phyloP scores from a whole-genome alignment of 2,113 vertebrate species.

The Apaloderma vittatum region DNA sequence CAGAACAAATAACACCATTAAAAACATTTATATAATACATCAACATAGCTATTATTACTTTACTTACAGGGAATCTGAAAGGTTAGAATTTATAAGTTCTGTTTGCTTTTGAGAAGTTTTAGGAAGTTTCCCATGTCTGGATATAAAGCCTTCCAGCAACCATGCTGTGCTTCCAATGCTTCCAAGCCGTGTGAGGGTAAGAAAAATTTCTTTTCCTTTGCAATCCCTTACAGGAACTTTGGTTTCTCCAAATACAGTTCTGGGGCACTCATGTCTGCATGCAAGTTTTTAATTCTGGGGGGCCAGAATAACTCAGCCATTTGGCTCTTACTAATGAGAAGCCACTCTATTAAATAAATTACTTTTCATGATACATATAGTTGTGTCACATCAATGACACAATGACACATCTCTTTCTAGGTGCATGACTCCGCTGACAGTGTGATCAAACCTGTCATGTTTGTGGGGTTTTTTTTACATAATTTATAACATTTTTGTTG shows the following conservation, averaged over 20 bases:
- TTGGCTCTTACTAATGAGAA: neutral
- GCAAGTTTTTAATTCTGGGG: neutral
- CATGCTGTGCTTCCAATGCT: neutral
- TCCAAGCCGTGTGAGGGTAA: fast-evolving
- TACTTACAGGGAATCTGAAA: neutral
- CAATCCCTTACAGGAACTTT: neutral
- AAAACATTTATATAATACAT: neutral
- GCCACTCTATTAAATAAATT: neutral
- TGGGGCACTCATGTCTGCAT: neutral
- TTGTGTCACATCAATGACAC: neutral
- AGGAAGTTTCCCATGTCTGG: neutral
- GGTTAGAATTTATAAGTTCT: neutral
- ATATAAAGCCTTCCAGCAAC: neutral
- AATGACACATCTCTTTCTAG: neutral
- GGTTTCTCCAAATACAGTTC: neutral
- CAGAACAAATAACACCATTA: neutral
- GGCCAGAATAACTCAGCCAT: neutral
- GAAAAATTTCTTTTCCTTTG: neutral
- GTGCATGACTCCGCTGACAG: neutral
- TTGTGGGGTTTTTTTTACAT: neutral
- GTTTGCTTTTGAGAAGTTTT: neutral
- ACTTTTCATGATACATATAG: neutral
- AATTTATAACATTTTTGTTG: neutral
- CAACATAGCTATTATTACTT: neutral
- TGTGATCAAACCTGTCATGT: neutral